Conservation (phyloP, 2,113 vertebrate genomes). For the Illadopsis cleaveri region DNA sequence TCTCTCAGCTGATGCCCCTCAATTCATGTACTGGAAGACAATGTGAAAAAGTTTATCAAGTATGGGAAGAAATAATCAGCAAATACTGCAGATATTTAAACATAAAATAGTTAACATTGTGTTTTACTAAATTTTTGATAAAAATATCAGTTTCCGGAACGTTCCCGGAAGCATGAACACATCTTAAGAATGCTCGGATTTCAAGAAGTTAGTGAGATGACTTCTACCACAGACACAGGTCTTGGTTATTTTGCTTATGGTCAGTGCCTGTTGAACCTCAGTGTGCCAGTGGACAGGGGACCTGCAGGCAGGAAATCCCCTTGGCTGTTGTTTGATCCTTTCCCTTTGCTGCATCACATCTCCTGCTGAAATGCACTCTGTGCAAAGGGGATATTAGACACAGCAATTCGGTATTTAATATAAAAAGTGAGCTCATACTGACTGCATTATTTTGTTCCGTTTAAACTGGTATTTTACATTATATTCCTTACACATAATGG, state of each 20-base stretch:
- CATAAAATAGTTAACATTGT: background rate
- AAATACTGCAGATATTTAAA: background rate
- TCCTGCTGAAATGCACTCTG: background rate
- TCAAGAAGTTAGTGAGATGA: background rate
- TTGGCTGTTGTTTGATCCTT: background rate
- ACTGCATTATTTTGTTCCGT: background rate
- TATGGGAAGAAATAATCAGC: background rate
- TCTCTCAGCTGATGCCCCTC: background rate
- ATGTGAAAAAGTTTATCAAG: background rate
- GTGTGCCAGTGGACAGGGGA: fast-evolving
- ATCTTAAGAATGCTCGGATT: background rate
- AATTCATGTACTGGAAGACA: background rate
- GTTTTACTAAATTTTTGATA: constrained; percentile 1
- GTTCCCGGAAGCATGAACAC: background rate
- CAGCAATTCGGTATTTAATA: background rate
- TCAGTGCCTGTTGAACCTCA: background rate
- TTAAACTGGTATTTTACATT: background rate
- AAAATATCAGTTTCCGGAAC: background rate
- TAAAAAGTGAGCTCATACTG: background rate
- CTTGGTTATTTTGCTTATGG: background rate
- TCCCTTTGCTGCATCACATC: background rate
- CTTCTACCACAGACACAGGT: background rate
- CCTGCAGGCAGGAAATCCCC: background rate
- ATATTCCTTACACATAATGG: background rate
- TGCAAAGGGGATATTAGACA: background rate